Evolutionary conservation across 2,113 vertebrate species (phyloP).

Genomic region (Ceyx cyanopectus): DNA sequence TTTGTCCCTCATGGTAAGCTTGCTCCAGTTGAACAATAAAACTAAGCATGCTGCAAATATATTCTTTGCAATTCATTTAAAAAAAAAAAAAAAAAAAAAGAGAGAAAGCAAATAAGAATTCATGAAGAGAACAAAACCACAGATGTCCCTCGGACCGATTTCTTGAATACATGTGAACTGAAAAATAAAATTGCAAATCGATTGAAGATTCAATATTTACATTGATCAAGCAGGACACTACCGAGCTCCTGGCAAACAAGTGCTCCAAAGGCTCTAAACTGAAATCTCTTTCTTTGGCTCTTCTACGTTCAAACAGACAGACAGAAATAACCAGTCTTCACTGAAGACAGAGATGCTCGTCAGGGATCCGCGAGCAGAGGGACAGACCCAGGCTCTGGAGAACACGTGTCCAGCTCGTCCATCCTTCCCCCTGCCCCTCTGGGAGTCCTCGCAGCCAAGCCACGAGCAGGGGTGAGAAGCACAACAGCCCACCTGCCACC

Average conservation of each 20-base stretch:
- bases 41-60: constrained; percentile 76
- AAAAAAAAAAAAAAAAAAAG: background rate
- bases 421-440: constrained; percentile 72
- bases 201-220: constrained; percentile 80
- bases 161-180: constrained; percentile 72
- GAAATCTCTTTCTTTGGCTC: constrained; percentile 84
- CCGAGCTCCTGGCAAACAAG: constrained; percentile 75
- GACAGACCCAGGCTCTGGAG: constrained; percentile 55
- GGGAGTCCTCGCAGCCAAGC: constrained; percentile 72
- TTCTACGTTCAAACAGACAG: constrained; percentile 72
- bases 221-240: constrained; percentile 73
- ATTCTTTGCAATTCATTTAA: constrained; percentile 70
- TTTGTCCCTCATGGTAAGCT: constrained; percentile 43
- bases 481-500: constrained; percentile 52
- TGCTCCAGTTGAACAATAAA: constrained; percentile 59
- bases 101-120: constrained; percentile 13
- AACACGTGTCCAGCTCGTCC: constrained; percentile 72
- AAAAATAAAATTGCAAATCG: constrained; percentile 58
- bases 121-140: constrained; percentile 60
- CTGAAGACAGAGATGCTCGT: constrained; percentile 86
- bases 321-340: constrained; percentile 88
- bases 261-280: constrained; percentile 85
- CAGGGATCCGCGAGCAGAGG: constrained; percentile 69
- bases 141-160: constrained; percentile 59
- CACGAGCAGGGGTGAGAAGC: constrained; percentile 60